Base-by-base conservation (phyloP, 2,888 invertebrate genomes). In the Dusona sp. region DNA sequence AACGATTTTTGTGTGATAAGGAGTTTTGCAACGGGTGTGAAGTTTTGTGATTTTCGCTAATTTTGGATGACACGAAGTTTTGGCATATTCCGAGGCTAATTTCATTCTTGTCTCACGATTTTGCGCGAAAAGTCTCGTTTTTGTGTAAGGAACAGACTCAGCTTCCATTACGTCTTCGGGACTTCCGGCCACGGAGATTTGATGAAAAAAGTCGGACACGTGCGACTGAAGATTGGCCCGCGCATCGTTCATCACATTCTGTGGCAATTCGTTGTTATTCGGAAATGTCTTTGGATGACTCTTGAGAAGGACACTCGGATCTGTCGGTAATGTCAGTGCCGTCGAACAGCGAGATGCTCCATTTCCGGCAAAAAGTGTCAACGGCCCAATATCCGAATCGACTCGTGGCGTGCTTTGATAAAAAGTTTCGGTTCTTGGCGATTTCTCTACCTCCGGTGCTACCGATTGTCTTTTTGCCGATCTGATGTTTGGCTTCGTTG, bases 161-260 rank as follows among this genome's bases (percentile, higher is more conserved):
- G 92, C 92, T 84, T 94, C 94, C 94, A 94, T 94, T 45, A 94
- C 92, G 87, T 94, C 94, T 64, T 94, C 94, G 45, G 94, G 94
- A 81, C 94, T 94, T 22, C 93, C 93, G 19, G 94, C 94, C 87
- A 94, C 90, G 45, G 94, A 92, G 8, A 94, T 94, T 83, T 94
- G 94, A 19, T 94, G 93, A 38, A 94, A 94, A 72, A 94, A 94
- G 80, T 94, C 94, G 19, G 94, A 93, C 0, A 94, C 93, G 90
- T 94, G 94, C 22, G 94, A 93, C 73, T 93, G 94, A 19, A 94
- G 91, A 87, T 93, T 92, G 45, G 90, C 90, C 2, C 93, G 91
- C 33, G 93, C 91, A 83, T 94, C 94, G 89, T 93, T 93, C 51
- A 93, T 90, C 42, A 93, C 89, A 16, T 92, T 94, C 78, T 93